A percentile compares a stretch with the other conserved stretches of the same genome.
Conservation (phyloP, 2,888 invertebrate genomes). For the Deroplatys truncata region DNA sequence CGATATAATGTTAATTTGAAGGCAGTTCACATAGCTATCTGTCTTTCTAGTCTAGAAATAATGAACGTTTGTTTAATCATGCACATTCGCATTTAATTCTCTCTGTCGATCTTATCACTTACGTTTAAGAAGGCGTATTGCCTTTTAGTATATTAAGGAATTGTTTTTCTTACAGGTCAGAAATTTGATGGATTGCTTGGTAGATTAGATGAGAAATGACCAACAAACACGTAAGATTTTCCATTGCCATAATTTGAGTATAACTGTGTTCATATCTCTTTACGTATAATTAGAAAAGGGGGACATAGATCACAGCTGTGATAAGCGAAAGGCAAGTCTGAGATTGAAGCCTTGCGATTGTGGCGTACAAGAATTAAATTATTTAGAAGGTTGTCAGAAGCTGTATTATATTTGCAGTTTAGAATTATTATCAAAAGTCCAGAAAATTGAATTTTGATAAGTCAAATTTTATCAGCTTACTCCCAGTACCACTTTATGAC, state of each 20-base stretch:
- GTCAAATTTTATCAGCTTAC: too few species aligned
- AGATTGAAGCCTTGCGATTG: neutral
- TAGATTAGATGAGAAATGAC: neutral
- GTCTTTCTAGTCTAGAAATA: neutral
- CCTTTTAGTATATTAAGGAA: neutral
- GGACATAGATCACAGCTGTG: too few species aligned
- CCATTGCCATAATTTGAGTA: neutral
- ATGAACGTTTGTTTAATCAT: neutral
- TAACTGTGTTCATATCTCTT: neutral
- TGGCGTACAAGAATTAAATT: too few species aligned
- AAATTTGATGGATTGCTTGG: neutral
- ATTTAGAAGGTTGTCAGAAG: too few species aligned
- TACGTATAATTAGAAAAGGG: neutral
- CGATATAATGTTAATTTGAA: neutral
- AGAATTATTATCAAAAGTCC: too few species aligned
- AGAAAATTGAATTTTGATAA: too few species aligned
- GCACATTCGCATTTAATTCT: neutral
- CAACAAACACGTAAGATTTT: neutral
- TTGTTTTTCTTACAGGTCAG: neutral
- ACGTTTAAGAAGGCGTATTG: neutral
- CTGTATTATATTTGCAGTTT: too few species aligned
- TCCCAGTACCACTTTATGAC: too few species aligned
- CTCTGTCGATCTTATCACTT: neutral
- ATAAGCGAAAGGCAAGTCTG: neutral
- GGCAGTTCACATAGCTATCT: neutral